Evolutionary conservation across 2,888 invertebrate species (phyloP), one percentile per base, ranked within the genome.

Genomic region (Drosophila helvetica): DNA sequence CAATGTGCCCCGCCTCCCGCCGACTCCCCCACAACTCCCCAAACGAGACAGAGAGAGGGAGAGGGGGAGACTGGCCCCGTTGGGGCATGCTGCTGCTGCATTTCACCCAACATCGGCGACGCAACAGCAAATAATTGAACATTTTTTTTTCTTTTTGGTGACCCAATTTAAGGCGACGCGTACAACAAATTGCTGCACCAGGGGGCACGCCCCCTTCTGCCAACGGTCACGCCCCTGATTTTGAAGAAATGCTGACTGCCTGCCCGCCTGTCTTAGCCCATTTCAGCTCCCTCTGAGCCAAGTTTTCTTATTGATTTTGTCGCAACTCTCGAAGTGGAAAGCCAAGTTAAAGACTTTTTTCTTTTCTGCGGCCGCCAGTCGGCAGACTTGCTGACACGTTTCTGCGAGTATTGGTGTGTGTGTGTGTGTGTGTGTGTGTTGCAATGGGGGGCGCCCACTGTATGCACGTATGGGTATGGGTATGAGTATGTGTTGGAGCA

Each of bases 91-190:
- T 15, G 57, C 38, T 15, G 71, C 66, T 85, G 88, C 88, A 80
- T 66, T 81, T 74, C 52, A 51, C 46, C 60, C 65, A 55, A 56
- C 18, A 51, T 22, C 55, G 42, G 46, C 64, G 61, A 65, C 38
- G 48, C 67, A 61, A 33, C 61, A 30, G n/a, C 72, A 71, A 76
- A 86, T 88, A 83, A 79, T 80, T 86, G 79, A 86, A 67, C 74
- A 88, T 79, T 74, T 74, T 74, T 22, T 0, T 22, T 22, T 22
- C 5, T 22, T 22, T 80, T 69, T 76, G 74, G 77, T 85, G 85
- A 85, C 85, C 85, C 86, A 88, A 84, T 84, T 85, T 88, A 73
- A 70, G 69, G 74, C 80, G 72, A 74, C 78, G 66, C 47, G 67
- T 70, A 68, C 54, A 68, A 66, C 57, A 68, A 68, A 68, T 67